These are phyloP conservation scores for Nomada fucata DNA, from an alignment of 2,888 invertebrate species.

Conservation along the genomic window DNA sequence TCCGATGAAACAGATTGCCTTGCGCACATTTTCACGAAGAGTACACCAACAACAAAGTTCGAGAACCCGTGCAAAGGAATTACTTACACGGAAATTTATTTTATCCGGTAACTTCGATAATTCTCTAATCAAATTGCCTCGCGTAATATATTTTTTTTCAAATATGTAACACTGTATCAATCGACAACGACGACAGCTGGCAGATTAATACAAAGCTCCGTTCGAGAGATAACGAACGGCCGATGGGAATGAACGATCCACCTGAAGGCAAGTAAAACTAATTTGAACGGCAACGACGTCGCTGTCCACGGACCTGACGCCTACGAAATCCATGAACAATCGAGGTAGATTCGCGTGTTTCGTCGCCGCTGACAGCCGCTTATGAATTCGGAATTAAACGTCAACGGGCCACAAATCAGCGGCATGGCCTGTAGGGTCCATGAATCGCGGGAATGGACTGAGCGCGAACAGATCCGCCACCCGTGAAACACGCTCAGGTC, in stretches of 20 bases:
- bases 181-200: no score
- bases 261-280: neutral
- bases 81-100: no score
- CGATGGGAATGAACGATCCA: neutral
- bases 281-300: neutral
- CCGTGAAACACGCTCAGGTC: constrained; percentile 62
- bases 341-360: constrained; percentile 35
- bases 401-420: constrained; percentile 56
- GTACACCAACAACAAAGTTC: no score
- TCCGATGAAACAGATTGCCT: no score
- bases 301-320: constrained; percentile 21
- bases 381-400: constrained; percentile 55
- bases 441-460: constrained; percentile 76
- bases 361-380: constrained; percentile 37
- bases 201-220: no score
- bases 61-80: no score
- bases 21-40: no score
- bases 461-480: constrained; percentile 66
- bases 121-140: no score
- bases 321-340: constrained; percentile 37
- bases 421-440: constrained; percentile 62
- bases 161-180: no score
- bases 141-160: no score
- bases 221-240: neutral
- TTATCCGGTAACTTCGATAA: no score